Percentiles rank a stretch among this genome's conserved stretches.
phyloP scores from a whole-genome alignment of 2,113 vertebrate species.

The Malurus elegans region DNA sequence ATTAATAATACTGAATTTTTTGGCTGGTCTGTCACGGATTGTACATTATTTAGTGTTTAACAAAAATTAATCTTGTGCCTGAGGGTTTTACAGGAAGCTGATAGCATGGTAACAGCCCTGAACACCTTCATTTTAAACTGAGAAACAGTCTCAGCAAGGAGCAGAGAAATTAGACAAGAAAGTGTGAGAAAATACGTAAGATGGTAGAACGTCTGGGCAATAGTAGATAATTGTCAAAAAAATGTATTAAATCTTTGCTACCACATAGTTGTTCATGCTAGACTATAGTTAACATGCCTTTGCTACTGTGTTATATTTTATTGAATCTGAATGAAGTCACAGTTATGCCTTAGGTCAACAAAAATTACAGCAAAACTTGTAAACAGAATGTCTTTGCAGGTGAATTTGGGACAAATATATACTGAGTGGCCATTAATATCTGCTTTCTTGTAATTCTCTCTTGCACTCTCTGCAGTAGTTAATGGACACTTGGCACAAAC shows the following conservation, averaged over 20 bases:
- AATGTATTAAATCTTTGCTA: background rate
- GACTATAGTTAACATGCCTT: background rate
- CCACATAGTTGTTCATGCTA: background rate
- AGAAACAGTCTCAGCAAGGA: background rate
- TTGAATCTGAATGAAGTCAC: background rate
- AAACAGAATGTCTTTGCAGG: fast-evolving
- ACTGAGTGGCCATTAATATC: background rate
- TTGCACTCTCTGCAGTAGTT: background rate
- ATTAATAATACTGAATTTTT: background rate
- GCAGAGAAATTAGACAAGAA: background rate
- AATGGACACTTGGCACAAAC: background rate
- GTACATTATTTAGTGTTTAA: background rate
- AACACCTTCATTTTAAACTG: background rate
- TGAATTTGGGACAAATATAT: background rate
- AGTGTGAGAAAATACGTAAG: background rate
- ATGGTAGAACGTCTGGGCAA: background rate
- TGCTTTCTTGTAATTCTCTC: background rate
- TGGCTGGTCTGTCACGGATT: background rate
- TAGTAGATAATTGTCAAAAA: background rate
- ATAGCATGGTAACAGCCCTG: background rate
- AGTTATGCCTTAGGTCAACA: background rate
- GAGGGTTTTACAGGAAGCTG: background rate
- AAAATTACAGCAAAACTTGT: background rate
- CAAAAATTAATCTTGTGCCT: background rate
- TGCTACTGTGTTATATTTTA: background rate